Base-by-base conservation (phyloP, 2,888 invertebrate species). In the Anthophora plumipes region DNA sequence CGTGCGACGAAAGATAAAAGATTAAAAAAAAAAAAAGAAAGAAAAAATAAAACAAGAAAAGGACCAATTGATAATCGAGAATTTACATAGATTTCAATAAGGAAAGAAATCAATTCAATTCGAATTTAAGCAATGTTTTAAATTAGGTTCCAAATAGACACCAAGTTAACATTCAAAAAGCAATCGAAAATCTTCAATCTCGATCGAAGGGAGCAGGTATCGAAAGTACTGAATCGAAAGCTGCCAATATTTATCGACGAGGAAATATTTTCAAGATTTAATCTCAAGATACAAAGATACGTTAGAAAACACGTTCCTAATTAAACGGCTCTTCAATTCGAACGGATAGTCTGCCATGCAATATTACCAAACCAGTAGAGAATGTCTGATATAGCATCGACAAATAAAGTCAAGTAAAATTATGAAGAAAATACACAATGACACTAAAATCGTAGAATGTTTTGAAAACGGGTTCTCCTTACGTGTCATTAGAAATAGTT, bases 181-280 rank as follows among this genome's bases (percentile, higher is more conserved):
- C 14, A 39, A 57, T 68, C 55, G 50, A 55, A n/a, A 54, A n/a
- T 78, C 59, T 71, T 60, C 11, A 59, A 67, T 54, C 46, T 64
- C 22, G 59, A 63, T 31, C 64, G 50, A 72, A 55, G 74, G 54
- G 55, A 80, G 75, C 80, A 80, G 81, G 70, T 76, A 81, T 78
- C 83, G 85, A 85, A 85, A 85, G 85, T 85, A 85, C 84, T 84
- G 84, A 84, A 85, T 85, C 75, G 85, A 85, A 85, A 84, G 85
- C 85, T 85, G 84, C 85, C 85, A 85, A 78, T 59, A 69, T 63
- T 77, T 69, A 76, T 69, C 71, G 54, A 72, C 37, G 59, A 39
- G 64, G 20, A 54, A 60, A 64, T 71, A 64, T 70, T 60, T 76
- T 76, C 69, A 37, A 59, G 59, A 46, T 77, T 50, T 59, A 54